Evolutionary conservation across 2,797 vertebrate species (phyloP).

Genomic region (Meda fulgida): DNA sequence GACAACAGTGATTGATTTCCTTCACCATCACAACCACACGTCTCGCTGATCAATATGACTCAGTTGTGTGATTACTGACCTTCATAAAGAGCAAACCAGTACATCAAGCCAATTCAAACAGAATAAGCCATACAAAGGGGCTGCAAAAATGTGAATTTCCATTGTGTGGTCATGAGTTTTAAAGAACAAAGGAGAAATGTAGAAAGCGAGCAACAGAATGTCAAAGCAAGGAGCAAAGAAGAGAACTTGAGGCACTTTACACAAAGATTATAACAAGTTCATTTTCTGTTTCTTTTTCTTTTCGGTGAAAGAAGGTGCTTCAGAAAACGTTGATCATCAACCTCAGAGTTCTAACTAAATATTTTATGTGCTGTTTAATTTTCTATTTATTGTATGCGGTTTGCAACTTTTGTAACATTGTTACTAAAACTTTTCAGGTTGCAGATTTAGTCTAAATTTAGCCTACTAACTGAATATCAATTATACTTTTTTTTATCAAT

Average conservation of each 20-base stretch:
- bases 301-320: background rate
- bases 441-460: background rate
- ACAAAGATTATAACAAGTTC: background rate
- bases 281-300: background rate
- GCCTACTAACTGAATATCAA: no score
- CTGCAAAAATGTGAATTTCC: background rate
- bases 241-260: background rate
- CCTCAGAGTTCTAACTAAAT: background rate
- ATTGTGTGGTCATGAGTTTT: background rate
- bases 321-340: background rate
- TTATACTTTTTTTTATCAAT: no score
- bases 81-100: constrained; percentile 22
- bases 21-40: constrained; percentile 21
- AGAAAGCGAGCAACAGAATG: background rate
- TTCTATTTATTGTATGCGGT: background rate
- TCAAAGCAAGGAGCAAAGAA: background rate
- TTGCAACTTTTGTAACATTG: background rate
- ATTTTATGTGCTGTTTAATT: background rate
- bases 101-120: background rate
- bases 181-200: background rate
- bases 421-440: background rate
- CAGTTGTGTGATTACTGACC: constrained; percentile 25
- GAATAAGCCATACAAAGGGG: constrained; percentile 3
- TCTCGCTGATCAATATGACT: constrained; percentile 36
- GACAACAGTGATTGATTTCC: constrained; percentile 32